Evolutionary conservation across 2,113 vertebrate genomes (phyloP).

Genomic region (Mustelus asterias): DNA sequence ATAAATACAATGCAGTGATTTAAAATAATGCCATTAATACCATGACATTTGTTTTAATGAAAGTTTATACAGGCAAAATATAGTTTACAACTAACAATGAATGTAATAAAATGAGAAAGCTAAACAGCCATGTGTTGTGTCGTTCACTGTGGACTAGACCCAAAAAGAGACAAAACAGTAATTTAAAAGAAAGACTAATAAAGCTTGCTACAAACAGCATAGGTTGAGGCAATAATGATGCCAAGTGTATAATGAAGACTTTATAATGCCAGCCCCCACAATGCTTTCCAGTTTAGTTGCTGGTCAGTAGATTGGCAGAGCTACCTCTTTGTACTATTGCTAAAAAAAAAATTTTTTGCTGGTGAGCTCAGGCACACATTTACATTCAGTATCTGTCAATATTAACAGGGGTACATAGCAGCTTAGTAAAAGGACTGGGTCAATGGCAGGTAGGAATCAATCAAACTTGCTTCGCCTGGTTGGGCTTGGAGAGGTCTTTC

Average conservation of each 20-base stretch:
- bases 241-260: background rate
- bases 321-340: constrained; percentile 31
- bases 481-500: constrained; percentile 82
- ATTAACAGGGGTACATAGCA: constrained; percentile 64
- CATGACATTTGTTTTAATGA: constrained; percentile 38
- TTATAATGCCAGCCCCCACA: background rate
- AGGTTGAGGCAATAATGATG: background rate
- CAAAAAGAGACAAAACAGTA: background rate
- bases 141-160: background rate
- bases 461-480: constrained; percentile 78
- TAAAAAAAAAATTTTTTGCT: constrained; percentile 50
- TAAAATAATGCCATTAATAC: constrained; percentile 40
- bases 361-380: constrained; percentile 65
- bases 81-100: constrained; percentile 29
- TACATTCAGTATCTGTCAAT: constrained; percentile 72
- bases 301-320: constrained; percentile 31
- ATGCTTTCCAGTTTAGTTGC: constrained; percentile 43
- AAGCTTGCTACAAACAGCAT: constrained; percentile 20
- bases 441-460: constrained; percentile 53
- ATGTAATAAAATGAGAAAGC: background rate
- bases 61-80: constrained; percentile 29
- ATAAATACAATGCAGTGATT: constrained; percentile 42
- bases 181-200: background rate
- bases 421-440: constrained; percentile 44
- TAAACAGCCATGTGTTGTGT: background rate